A percentile compares a stretch with the other conserved stretches of the same genome.
phyloP scores from a whole-genome alignment of 2,113 vertebrate species.

The Microtus richardsoni region DNA sequence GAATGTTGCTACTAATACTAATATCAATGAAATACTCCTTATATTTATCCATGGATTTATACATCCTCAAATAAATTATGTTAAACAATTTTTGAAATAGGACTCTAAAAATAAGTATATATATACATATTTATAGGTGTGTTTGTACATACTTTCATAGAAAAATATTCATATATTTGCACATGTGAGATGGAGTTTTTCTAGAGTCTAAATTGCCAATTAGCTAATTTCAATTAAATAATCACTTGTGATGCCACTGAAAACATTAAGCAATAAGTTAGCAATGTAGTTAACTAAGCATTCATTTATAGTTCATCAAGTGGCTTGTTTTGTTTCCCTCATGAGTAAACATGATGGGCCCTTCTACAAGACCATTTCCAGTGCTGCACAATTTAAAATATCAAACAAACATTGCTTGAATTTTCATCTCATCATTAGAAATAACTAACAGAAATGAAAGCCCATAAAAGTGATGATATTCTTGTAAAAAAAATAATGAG shows the following conservation, averaged over 20 bases:
- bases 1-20: not conserved
- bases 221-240: not conserved
- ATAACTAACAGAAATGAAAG: not conserved
- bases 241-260: not conserved
- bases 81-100: slow-evolving; percentile 22
- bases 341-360: not conserved
- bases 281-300: not conserved
- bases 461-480: not conserved
- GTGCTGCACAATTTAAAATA: not conserved
- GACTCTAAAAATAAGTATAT: not conserved
- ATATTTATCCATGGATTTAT: not conserved
- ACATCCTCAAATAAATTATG: not conserved
- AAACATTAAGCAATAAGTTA: not conserved
- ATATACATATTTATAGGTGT: not conserved
- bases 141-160: not conserved
- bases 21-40: not conserved
- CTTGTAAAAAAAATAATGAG: not conserved
- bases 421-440: not conserved
- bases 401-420: not conserved
- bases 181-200: slow-evolving; percentile 22
- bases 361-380: not conserved
- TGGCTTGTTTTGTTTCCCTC: not conserved
- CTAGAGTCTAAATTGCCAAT: not conserved
- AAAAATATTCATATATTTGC: not conserved
- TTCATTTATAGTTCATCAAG: not conserved